A percentile compares a stretch with the other conserved stretches of the same genome.
phyloP scores from a whole-genome alignment of 2,113 vertebrate species.

The Alethe diademata region DNA sequence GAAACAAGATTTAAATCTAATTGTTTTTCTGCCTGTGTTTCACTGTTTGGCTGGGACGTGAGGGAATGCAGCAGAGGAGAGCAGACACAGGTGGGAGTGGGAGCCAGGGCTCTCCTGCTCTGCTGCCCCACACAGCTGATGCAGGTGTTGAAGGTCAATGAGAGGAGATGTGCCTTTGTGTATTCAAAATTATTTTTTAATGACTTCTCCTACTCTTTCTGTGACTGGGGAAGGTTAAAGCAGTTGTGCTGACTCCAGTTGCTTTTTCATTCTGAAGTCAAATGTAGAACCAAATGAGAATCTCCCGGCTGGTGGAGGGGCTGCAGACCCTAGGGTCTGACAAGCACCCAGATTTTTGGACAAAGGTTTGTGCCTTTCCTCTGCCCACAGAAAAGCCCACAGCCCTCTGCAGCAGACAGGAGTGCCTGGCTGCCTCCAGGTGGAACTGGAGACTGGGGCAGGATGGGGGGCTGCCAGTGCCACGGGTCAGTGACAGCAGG shows the following conservation, averaged over 20 bases:
- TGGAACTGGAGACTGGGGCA: not conserved
- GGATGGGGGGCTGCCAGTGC: not conserved
- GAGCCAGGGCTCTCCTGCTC: not conserved
- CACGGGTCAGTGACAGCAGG: not conserved
- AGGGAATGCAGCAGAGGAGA: not conserved
- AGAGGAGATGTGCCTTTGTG: not conserved
- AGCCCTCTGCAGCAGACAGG: fast-evolving
- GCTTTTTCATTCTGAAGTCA: constrained; percentile 18
- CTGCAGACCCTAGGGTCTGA: not conserved
- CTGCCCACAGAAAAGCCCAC: fast-evolving
- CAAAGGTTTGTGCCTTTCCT: not conserved
- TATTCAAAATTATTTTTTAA: not conserved
- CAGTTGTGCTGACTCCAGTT: not conserved
- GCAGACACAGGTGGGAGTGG: not conserved
- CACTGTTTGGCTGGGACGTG: not conserved
- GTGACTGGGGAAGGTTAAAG: not conserved
- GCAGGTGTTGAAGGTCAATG: not conserved
- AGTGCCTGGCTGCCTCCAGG: not conserved
- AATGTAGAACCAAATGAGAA: constrained; percentile 6
- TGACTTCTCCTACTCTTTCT: not conserved
- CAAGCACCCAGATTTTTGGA: fast-evolving
- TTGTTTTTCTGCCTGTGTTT: constrained; percentile 25
- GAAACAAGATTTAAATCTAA: constrained; percentile 52
- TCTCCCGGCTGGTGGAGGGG: not conserved
- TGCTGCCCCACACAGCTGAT: fast-evolving